Evolutionary conservation across 2,888 invertebrate genomes (phyloP), one percentile per base, ranked within the genome.

Genomic region (Chironomus tentans): DNA sequence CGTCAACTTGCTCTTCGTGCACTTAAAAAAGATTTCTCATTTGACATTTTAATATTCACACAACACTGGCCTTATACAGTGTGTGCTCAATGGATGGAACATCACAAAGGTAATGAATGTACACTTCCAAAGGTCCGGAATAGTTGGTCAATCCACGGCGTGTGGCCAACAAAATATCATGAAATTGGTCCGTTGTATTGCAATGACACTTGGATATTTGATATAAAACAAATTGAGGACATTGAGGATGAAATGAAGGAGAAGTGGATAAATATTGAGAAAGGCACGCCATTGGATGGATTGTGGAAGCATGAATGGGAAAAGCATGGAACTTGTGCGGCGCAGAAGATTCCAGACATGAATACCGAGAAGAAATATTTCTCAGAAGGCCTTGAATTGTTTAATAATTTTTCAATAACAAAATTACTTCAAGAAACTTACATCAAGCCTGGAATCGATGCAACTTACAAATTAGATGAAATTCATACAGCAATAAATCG

Each of bases 281-380:
- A 87, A 79, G 83, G 84, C 48, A 84, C 84, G 0, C 80, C 82
- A 22, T 80, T 81, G 1, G 83, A 89, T 79, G 85, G 87, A 10
- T 85, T 93, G 22, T 93, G 93, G 93, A 85, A 88, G 77, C 93
- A 94, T 80, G 94, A 94, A 82, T 94, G 93, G 93, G 82, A 85
- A 0, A 94, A 94, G 80, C 94, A 94, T 81, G 94, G 94, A 2
- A 92, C 93, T 0, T 94, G 94, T 81, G 91, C 93, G 2, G 85
- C 87, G 0, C 13, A n/a, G 13, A 78, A 82, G 4, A 78, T 92
- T 3, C 84, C 87, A 0, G 79, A 82, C 3, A 81, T 93, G 0
- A 85, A 87, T 78, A 86, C 86, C 18, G 90, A 92, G 80, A 79
- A 85, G 0, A 90, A 90, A 80, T 93, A 92, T 81, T 93, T 93